Evolutionary conservation across 2,888 invertebrate species (phyloP), one percentile per base, ranked within the genome.

Genomic region (Carterocephalus palaemon): DNA sequence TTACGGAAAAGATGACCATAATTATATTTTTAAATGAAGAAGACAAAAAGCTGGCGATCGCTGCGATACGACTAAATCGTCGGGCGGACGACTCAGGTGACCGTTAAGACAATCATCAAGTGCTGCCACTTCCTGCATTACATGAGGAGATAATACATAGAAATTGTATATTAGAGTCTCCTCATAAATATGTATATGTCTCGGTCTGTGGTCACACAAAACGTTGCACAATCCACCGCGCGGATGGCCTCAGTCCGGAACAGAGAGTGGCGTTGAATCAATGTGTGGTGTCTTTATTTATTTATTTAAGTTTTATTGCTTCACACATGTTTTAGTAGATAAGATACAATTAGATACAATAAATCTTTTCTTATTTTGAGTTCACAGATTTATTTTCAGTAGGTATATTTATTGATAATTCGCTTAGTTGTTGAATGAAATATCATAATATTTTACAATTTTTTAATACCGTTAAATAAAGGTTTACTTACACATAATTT

Each of bases 141-240:
- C 79, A 67, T 62, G 68, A 62, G 62, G 70, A 83, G 84, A 83
- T 85, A 83, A 84, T 82, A 85, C 84, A 85, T 85, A 84, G 84
- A 86, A 85, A 85, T 84, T 82, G 84, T 86, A 79, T 81, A 85
- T 84, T 83, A 84, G 74, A 82, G 75, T 75, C 76, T 71, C 70
- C 77, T 86, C 81, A 85, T 86, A 81, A 82, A 86, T 86, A 86
- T 86, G 84, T 76, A 85, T 86, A 73, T 73, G 85, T 81, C 70
- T 82, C 85, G 85, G 76, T 86, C 75, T 70, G 81, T 84, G 85
- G 77, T 70, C 81, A 82, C 66, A 64, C 77, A 70, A 70, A 71
- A 70, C 74, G 74, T 86, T 85, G 82, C 85, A 81, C 85, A 86
- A 86, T 80, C 77, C 75, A 67, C 72, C 63, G 72, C 60, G 67